Evolutionary conservation across 1,140 invertebrate genomes (phyloP), one percentile per base, ranked within the genome.

Genomic region (Calephelis nemesis): DNA sequence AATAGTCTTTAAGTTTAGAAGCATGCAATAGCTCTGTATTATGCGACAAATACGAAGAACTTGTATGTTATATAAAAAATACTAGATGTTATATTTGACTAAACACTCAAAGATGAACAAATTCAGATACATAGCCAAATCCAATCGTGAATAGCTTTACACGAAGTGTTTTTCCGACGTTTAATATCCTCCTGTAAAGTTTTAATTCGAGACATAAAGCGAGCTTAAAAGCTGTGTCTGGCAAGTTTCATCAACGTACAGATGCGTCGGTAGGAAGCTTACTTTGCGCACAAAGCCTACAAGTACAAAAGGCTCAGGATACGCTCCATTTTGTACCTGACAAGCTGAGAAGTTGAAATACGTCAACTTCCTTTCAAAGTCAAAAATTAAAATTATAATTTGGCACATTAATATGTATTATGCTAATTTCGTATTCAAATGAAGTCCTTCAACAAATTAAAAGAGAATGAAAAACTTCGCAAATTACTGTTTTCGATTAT

Each of bases 261-360:
- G 87, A 90, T 84, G 83, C 83, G 82, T 87, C 79, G 81, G 84
- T 86, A 87, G 85, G 83, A 84, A 87, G 86, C 85, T 90, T 87
- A 90, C 88, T 90, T 90, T 86, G 77, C 82, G 83, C 81, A 89
- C 88, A 90, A 90, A 90, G 87, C 80, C 84, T 83, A 85, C 84
- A 84, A 84, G 84, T 85, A 88, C 85, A 90, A 90, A 88, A 88
- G 87, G 80, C 77, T 75, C 79, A 83, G 80, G 76, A 78, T 85
- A 70, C 80, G 82, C 83, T 87, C 85, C 81, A 87, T 90, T 88
- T 88, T 87, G 84, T 80, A 81, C 78, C 77, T 86, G 86, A 87
- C 85, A 86, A 87, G 82, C 82, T 72, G 74, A 73, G 78, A 82
- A 84, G 84, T 79, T 83, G 77, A 82, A 79, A 19, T 66, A 50